A percentile compares a stretch with the other conserved stretches of the same genome.
Conservation (phyloP, 37 sponge, comb jelly and placozoan species). For the Chondrosia reniformis region DNA sequence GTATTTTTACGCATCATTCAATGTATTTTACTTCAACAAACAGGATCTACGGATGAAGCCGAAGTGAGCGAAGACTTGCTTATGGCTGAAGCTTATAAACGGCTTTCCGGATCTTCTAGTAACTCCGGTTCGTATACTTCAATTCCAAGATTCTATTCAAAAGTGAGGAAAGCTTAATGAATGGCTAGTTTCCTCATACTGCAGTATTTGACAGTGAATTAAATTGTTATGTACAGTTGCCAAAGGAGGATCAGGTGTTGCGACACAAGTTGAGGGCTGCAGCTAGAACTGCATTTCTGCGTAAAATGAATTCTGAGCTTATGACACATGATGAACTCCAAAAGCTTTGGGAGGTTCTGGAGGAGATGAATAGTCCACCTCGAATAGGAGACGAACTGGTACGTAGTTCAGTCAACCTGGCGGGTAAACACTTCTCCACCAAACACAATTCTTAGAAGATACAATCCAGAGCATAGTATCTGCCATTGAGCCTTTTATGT, state of each 20-base stretch:
- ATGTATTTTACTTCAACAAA: too few relatives aligned
- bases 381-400: slow-evolving; percentile 80
- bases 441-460: too few relatives aligned
- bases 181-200: neutral
- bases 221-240: slow-evolving; percentile 39
- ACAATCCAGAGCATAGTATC: too few relatives aligned
- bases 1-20: too few relatives aligned
- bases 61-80: slow-evolving; percentile 37
- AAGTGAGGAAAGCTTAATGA: slow-evolving; percentile 25
- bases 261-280: slow-evolving; percentile 91
- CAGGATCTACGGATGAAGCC: neutral
- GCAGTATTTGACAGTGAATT: neutral
- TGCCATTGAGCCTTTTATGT: too few relatives aligned
- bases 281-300: slow-evolving; percentile 71
- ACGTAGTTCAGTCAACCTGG: too few relatives aligned
- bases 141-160: slow-evolving; percentile 81
- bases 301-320: slow-evolving; percentile 53
- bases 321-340: slow-evolving; percentile 80
- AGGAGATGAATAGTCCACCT: slow-evolving; percentile 76
- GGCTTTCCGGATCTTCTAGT: slow-evolving; percentile 28
- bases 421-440: too few relatives aligned
- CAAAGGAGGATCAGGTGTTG: slow-evolving; percentile 74
- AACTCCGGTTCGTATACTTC: slow-evolving; percentile 11
- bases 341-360: slow-evolving; percentile 73
- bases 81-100: slow-evolving; percentile 48